Base-by-base conservation (phyloP, 2,113 vertebrate species). In the Eonycteris spelaea region DNA sequence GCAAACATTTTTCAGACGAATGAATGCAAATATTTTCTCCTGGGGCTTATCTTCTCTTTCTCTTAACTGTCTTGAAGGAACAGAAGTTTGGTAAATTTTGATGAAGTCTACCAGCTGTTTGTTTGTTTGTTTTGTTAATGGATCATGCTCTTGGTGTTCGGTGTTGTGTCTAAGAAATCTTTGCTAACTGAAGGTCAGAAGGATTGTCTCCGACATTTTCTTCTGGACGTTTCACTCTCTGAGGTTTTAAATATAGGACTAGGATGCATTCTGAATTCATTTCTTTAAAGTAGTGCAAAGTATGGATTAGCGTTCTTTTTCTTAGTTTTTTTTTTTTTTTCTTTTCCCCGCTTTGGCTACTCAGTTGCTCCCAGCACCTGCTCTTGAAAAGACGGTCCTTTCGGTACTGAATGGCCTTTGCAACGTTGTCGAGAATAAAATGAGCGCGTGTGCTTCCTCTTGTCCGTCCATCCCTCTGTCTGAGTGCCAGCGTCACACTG, bases 81-180 rank as follows among this genome's bases (percentile, higher is more conserved):
- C 13, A n/a, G 33, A 43, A 5, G 11, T 26, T 77, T 2, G 14
- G 4, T 22, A 3, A 13, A 22, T 18, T 30, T 8, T 8, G 11
- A 11, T 12, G 13, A 30, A 2, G n/a, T 38, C 61, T 16, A 1
- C 48, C 28, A 2, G 21, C 12, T 40, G 6, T 13, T 48, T 48
- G 7, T 45, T 45, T 30, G 43, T 8, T 1, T 45, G 6, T 3
- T 51, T 45, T 35, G n/a, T 8, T 1, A 26, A 53, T 4, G 13
- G 43, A 0, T 35, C 4, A 0, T 7, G 14, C 1, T 0, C 53
- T 4, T 51, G 11, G 18, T 35, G 2, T 14, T 51, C 2, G 22
- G 7, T 24, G 61, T 4, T 40, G 13, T 14, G 1, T 38, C 15
- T 28, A 18, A 77, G 70, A 43, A 11, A 11, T 22, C 28, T n/a